Percentiles rank a stretch among this genome's conserved stretches.
phyloP scores from a whole-genome alignment of 2,113 vertebrate species.

The Aspiorhynchus laticeps region DNA sequence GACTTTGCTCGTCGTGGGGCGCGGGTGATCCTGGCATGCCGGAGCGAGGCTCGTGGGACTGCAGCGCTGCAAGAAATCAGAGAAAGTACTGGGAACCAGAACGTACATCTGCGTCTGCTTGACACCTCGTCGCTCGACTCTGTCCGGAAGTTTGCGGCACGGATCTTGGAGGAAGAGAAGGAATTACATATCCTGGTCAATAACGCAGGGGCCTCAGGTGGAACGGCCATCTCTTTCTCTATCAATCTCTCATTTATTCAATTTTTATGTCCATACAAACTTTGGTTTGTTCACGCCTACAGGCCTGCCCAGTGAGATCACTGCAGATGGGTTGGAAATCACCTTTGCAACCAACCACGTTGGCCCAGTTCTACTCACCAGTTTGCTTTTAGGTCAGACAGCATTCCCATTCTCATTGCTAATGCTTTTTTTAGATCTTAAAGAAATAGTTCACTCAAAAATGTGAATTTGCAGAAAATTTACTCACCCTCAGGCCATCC shows the following conservation, averaged over 20 bases:
- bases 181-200: slow-evolving; percentile 85
- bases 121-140: slow-evolving; percentile 83
- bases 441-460: neutral
- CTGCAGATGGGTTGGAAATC: slow-evolving; percentile 78
- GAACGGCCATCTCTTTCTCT: neutral
- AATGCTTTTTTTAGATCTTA: neutral
- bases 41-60: slow-evolving; percentile 69
- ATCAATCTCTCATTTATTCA: neutral
- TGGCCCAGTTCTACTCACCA: slow-evolving; percentile 89
- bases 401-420: neutral
- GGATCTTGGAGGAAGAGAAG: slow-evolving; percentile 74
- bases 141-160: slow-evolving; percentile 73
- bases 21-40: slow-evolving; percentile 84
- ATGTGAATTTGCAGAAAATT: neutral
- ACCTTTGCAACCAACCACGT: slow-evolving; percentile 85
- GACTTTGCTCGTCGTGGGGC: slow-evolving; percentile 82
- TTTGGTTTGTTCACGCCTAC: neutral
- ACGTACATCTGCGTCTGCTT: slow-evolving; percentile 76
- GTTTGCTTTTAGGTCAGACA: slow-evolving; percentile 83
- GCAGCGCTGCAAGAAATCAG: slow-evolving; percentile 75
- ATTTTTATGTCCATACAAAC: neutral
- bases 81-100: slow-evolving; percentile 68
- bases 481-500: neutral
- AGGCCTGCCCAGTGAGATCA: slow-evolving; percentile 79
- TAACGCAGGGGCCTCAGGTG: slow-evolving; percentile 81